Conservation (phyloP, 2,797 vertebrate genomes). For the Adrianichthys oophorus region DNA sequence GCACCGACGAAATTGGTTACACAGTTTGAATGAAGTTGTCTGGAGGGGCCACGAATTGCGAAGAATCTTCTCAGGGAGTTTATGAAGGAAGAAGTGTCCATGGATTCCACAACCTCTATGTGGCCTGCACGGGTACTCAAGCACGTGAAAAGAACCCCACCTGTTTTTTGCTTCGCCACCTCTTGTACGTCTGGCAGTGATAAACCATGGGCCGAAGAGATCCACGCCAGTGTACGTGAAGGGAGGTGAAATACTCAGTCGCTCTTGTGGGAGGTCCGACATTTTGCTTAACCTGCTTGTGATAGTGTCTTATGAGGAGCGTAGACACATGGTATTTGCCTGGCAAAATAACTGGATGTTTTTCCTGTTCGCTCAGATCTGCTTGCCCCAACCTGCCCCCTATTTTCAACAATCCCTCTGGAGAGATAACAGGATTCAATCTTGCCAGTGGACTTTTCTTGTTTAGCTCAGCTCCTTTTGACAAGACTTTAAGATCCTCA, state of each 20-base stretch:
- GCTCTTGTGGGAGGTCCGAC: not conserved
- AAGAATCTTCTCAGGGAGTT: not conserved
- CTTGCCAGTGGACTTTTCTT: not conserved
- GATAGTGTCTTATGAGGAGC: not conserved
- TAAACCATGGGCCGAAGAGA: not conserved
- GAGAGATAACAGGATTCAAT: not conserved
- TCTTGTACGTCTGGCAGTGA: not conserved
- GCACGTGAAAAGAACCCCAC: not conserved
- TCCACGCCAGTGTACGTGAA: not conserved
- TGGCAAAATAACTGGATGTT: not conserved
- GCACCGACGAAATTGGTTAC: not conserved
- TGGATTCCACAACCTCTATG: constrained; percentile 1
- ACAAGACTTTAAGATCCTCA: not conserved
- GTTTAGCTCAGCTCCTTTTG: not conserved
- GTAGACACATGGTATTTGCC: constrained; percentile 1
- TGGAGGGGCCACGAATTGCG: not conserved
- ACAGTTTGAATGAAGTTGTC: not conserved
- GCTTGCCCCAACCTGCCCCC: not conserved
- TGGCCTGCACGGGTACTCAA: not conserved
- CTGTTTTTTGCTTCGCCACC: not conserved
- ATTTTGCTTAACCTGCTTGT: not conserved
- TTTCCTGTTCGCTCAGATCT: not conserved
- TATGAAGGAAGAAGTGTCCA: constrained; percentile 1
- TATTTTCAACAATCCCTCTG: not conserved
- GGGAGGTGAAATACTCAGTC: not conserved